Conservation (phyloP, 2,113 vertebrate genomes). For the Typhlomys cinereus region DNA sequence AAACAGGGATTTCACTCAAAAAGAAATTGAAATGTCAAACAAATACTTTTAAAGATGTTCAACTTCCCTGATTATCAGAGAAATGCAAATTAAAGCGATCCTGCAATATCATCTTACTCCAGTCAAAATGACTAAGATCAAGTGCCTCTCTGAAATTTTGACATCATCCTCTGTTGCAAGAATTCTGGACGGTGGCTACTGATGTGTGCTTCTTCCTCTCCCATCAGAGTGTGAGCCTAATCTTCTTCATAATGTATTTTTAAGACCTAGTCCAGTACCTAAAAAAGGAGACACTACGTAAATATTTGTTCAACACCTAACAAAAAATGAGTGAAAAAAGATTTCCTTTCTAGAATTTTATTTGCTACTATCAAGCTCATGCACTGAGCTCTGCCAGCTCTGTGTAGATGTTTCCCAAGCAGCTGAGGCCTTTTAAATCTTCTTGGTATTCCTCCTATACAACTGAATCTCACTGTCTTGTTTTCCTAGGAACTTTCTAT, state of each 20-base stretch:
- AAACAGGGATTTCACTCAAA: too few species aligned
- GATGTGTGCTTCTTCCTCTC: neutral
- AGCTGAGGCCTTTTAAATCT: slow-evolving; percentile 17
- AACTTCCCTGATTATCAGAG: too few species aligned
- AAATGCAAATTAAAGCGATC: too few species aligned
- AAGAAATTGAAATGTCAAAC: too few species aligned
- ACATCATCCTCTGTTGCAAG: neutral
- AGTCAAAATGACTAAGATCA: too few species aligned
- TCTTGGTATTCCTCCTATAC: slow-evolving; percentile 5
- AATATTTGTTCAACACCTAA: neutral
- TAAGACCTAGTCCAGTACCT: neutral
- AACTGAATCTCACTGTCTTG: slow-evolving; percentile 8
- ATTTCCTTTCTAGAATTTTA: neutral
- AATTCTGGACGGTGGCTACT: neutral
- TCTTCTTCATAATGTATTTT: neutral
- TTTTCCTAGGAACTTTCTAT: slow-evolving; percentile 56
- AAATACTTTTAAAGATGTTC: too few species aligned
- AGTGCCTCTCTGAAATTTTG: neutral
- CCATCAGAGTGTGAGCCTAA: neutral
- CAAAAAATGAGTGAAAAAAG: neutral
- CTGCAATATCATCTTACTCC: too few species aligned
- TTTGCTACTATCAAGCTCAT: neutral
- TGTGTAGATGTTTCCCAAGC: neutral
- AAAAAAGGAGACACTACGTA: neutral
- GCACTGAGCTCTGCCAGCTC: neutral